Evolutionary conservation across 2,888 invertebrate species (phyloP).

Genomic region (Eutolmus rufibarbis): DNA sequence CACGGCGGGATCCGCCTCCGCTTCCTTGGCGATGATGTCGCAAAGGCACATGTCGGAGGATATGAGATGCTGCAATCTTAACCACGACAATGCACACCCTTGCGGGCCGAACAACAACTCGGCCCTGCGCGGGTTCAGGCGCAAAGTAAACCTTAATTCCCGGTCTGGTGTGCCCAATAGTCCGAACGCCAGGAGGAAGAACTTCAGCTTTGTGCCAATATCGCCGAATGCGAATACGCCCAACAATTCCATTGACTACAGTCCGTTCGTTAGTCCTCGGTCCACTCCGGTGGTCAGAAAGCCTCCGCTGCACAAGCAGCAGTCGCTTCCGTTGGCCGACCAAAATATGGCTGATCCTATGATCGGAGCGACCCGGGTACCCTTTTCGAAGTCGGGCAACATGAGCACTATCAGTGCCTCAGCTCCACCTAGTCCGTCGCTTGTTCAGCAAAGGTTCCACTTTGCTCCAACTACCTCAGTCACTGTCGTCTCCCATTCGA

Average conservation of each 20-base stretch:
- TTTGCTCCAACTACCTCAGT: slow-evolving; percentile 45
- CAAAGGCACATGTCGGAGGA: slow-evolving; percentile 50
- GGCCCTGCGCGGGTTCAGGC: slow-evolving; percentile 51
- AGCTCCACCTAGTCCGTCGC: slow-evolving; percentile 72
- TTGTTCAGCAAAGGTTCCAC: slow-evolving; percentile 52
- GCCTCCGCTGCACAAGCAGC: slow-evolving; percentile 61
- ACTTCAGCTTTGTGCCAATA: slow-evolving; percentile 87
- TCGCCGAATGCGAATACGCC: slow-evolving; percentile 68
- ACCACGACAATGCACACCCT: background rate
- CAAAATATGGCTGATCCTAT: slow-evolving; percentile 56
- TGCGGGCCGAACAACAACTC: slow-evolving; percentile 2
- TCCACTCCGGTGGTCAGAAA: slow-evolving; percentile 77
- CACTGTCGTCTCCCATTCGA: slow-evolving; percentile 5
- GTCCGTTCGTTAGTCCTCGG: slow-evolving; percentile 84
- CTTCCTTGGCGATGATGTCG: slow-evolving; percentile 62
- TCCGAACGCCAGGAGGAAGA: slow-evolving; percentile 78
- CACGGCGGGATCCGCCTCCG: slow-evolving; percentile 61
- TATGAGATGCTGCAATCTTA: slow-evolving; percentile 40
- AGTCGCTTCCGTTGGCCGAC: slow-evolving; percentile 53
- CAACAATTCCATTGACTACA: slow-evolving; percentile 65
- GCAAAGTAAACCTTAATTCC: slow-evolving; percentile 59
- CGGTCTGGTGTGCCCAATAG: slow-evolving; percentile 61
- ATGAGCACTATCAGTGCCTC: slow-evolving; percentile 60
- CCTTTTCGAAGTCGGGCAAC: slow-evolving; percentile 40
- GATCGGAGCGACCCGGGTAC: slow-evolving; percentile 57